Evolutionary conservation across 2,888 invertebrate species (phyloP).

Genomic region (Auanema freiburgensis): DNA sequence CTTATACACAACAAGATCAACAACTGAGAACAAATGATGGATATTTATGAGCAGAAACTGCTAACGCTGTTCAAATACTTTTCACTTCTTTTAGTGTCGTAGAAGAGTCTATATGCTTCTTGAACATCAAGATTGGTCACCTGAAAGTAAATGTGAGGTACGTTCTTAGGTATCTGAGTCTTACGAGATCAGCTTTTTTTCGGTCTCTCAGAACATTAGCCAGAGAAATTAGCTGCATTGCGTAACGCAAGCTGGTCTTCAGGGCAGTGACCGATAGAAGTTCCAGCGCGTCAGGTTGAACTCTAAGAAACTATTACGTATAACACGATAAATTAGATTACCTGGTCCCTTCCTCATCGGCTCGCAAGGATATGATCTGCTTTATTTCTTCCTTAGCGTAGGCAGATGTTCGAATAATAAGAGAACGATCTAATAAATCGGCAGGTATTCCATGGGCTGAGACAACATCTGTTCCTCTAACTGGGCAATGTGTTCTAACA

Average conservation of each 20-base stretch:
- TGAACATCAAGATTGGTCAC: slow-evolving; percentile 83
- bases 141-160: too few relatives aligned
- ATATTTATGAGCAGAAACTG: background rate
- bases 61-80: slow-evolving; percentile 25
- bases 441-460: slow-evolving; percentile 97
- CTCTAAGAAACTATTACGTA: slow-evolving; percentile 62
- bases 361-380: slow-evolving; percentile 45
- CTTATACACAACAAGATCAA: background rate
- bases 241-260: slow-evolving; percentile 90
- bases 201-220: slow-evolving; percentile 89
- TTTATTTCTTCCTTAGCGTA: slow-evolving; percentile 43
- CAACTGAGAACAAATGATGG: background rate
- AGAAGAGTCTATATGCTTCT: slow-evolving; percentile 88
- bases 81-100: slow-evolving; percentile 80
- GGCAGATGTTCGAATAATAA: slow-evolving; percentile 72
- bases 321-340: slow-evolving; percentile 22
- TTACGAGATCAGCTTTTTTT: slow-evolving; percentile 19
- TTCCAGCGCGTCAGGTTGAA: slow-evolving; percentile 85
- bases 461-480: slow-evolving; percentile 87
- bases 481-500: slow-evolving; percentile 69
- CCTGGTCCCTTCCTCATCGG: slow-evolving; percentile 94
- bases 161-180: too few relatives aligned
- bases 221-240: slow-evolving; percentile 94
- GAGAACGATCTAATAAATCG: slow-evolving; percentile 80
- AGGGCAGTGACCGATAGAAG: slow-evolving; percentile 88